These are phyloP conservation scores for Mallotus villosus DNA, from an alignment of 2,797 vertebrate genomes.

Conservation along the genomic window DNA sequence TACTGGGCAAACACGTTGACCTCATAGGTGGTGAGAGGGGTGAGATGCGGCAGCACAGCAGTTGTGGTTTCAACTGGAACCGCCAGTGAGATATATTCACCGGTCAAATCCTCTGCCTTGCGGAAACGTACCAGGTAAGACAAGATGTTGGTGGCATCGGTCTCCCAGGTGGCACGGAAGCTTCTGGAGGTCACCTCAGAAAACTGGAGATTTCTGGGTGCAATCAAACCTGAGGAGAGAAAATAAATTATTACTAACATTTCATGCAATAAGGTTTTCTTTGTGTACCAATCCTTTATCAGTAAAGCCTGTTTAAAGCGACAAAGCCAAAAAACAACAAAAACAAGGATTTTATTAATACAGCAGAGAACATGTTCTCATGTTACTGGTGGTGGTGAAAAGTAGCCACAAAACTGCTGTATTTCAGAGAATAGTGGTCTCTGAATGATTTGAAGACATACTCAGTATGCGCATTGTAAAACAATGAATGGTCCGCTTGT, in stretches of 20 bases:
- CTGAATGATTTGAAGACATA: conserved; percentile 21
- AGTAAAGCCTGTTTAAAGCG: not conserved
- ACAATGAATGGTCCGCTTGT: conserved; percentile 26
- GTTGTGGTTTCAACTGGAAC: conserved; percentile 81
- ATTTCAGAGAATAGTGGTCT: not conserved
- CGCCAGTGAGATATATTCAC: conserved; percentile 83
- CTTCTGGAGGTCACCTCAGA: conserved; percentile 90
- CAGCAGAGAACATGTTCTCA: conserved; percentile 20
- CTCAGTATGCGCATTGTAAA: conserved; percentile 24
- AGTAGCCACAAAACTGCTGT: conserved; percentile 13
- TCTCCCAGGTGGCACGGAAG: conserved; percentile 88
- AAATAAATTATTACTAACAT: conserved; percentile 5
- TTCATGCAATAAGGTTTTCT: not conserved
- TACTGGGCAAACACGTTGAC: conserved; percentile 94
- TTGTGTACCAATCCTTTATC: not conserved
- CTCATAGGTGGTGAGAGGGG: conserved; percentile 86
- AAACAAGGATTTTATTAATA: not conserved
- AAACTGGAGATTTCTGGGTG: conserved; percentile 84
- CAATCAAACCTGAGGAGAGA: conserved; percentile 76
- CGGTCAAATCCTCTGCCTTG: conserved; percentile 76
- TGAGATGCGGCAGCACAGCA: conserved; percentile 81
- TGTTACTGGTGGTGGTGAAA: conserved; percentile 6
- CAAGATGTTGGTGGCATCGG: conserved; percentile 74
- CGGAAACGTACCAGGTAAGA: conserved; percentile 92
- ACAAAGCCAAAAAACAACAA: not conserved